Percentiles rank a stretch among this genome's conserved stretches.
phyloP scores from a whole-genome alignment of 2,797 vertebrate species.

The Fistularia commersonii region DNA sequence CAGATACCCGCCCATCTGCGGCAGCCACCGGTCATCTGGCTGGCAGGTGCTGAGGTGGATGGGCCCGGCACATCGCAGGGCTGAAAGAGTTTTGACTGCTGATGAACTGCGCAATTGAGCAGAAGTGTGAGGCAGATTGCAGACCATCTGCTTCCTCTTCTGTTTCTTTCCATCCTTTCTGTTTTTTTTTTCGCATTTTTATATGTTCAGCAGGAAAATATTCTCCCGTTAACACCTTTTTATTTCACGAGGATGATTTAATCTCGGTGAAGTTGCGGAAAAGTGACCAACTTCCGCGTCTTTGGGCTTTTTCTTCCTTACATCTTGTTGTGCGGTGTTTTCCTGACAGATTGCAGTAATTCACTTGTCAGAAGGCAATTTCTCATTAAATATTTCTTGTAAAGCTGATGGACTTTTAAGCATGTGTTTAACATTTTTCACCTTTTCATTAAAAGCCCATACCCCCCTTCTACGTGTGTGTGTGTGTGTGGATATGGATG shows the following conservation, averaged over 20 bases:
- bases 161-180: not conserved
- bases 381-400: constrained; percentile 37
- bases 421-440: constrained; percentile 14
- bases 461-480: constrained; percentile 5
- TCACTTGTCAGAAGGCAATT: constrained; percentile 2
- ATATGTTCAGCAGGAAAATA: not conserved
- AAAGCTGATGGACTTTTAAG: constrained; percentile 21
- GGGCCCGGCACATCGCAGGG: not conserved
- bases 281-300: no score
- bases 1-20: constrained; percentile 2
- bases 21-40: constrained; percentile 2
- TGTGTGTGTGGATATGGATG: constrained; percentile 16
- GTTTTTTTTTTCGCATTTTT: constrained; percentile 4
- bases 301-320: not conserved
- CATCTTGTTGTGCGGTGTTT: not conserved
- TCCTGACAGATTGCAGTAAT: no score
- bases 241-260: no score
- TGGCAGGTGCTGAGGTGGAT: constrained; percentile 7
- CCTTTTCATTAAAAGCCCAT: constrained; percentile 21
- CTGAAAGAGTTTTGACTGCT: constrained; percentile 25
- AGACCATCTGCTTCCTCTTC: constrained; percentile 23
- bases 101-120: constrained; percentile 15
- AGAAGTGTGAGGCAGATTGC: constrained; percentile 17
- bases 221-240: no score
- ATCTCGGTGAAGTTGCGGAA: no score